These are phyloP conservation scores for Ernsta delagoae DNA, from an alignment of 2,888 invertebrate genomes.

Conservation along the genomic window DNA sequence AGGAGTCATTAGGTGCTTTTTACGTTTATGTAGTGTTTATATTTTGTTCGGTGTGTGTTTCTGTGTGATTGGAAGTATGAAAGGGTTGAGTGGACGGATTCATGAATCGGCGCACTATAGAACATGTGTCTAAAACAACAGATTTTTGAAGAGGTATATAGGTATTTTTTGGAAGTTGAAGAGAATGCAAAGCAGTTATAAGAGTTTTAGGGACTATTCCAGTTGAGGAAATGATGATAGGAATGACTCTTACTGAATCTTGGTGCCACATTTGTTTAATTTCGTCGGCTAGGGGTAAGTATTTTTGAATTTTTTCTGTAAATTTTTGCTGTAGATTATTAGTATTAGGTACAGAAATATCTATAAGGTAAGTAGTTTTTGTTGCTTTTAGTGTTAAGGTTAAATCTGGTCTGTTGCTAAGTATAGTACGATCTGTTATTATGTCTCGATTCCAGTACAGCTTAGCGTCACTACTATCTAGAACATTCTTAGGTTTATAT, in stretches of 20 bases:
- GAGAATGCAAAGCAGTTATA: not conserved
- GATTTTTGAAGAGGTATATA: constrained; percentile 1
- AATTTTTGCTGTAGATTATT: not conserved
- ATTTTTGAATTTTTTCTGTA: constrained; percentile 3
- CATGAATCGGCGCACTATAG: constrained; percentile 1
- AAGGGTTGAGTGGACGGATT: not conserved
- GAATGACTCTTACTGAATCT: constrained; percentile 3
- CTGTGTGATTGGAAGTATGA: not conserved
- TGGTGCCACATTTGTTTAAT: constrained; percentile 5
- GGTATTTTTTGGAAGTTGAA: constrained; percentile 2
- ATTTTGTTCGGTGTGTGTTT: not conserved
- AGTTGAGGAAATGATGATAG: not conserved
- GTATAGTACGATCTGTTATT: not conserved
- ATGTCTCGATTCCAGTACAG: not conserved
- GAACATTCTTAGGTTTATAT: not conserved
- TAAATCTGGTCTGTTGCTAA: constrained; percentile 1
- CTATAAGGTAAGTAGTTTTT: not conserved
- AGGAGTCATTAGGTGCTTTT: too few species aligned
- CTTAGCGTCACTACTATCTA: not conserved
- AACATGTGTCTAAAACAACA: not conserved
- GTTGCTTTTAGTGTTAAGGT: not conserved
- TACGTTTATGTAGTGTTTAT: not conserved
- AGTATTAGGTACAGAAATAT: not conserved
- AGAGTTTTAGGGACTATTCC: not conserved
- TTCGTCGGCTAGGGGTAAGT: not conserved